phyloP scores from a whole-genome alignment of 2,797 vertebrate species.

The Poecilia velifera region DNA sequence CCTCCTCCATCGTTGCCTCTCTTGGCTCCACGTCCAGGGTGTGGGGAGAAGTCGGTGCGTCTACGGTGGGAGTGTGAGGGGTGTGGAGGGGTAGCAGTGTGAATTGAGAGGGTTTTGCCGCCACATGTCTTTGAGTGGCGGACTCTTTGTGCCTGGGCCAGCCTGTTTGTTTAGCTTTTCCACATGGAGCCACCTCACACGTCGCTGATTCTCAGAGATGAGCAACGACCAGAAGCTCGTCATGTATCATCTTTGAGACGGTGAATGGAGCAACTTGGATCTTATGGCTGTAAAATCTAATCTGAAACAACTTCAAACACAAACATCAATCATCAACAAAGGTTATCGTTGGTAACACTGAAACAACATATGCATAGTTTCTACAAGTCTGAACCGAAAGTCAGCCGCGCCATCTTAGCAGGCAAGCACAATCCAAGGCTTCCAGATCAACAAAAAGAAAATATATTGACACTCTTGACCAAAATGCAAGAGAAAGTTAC shows the following conservation, averaged over 20 bases:
- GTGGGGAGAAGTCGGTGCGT: conserved; percentile 36
- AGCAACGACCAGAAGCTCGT: conserved; percentile 14
- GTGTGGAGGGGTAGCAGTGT: conserved; percentile 20
- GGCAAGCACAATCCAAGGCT: no score
- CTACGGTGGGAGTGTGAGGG: conserved; percentile 52
- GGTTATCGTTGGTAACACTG: background rate
- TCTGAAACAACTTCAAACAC: background rate
- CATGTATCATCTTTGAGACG: background rate
- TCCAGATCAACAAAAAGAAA: no score
- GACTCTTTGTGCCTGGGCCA: conserved; percentile 75
- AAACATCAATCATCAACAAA: background rate
- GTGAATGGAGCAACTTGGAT: background rate
- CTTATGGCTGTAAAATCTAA: background rate
- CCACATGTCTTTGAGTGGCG: conserved; percentile 76
- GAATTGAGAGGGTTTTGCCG: conserved; percentile 71
- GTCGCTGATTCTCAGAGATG: conserved; percentile 42
- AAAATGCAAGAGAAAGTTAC: no score
- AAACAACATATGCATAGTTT: background rate
- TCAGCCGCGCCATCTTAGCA: no score
- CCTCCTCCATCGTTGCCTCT: conserved; percentile 61
- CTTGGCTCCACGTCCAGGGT: conserved; percentile 52
- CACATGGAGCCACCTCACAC: conserved; percentile 67
- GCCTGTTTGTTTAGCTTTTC: conserved; percentile 82
- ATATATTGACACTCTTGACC: no score
- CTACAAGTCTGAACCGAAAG: no score